Evolutionary conservation across 2,113 vertebrate species (phyloP), one percentile per base, ranked within the genome.

Genomic region (Gambusia holbrooki): DNA sequence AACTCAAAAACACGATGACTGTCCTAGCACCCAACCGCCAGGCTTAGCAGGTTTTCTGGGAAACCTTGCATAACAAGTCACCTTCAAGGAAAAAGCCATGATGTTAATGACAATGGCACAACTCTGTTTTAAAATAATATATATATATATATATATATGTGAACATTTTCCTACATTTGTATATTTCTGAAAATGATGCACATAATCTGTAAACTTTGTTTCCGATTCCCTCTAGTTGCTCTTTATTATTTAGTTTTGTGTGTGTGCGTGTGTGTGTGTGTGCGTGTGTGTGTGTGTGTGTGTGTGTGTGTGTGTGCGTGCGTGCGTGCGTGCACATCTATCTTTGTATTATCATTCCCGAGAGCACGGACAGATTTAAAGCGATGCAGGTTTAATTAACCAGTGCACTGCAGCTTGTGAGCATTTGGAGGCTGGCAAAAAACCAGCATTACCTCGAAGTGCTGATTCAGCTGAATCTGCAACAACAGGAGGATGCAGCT

Each of bases 331-430:
- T 25, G 3, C 2, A 4, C 51, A 58, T 58, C 51, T 11, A 10
- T 58, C n/a, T 58, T 10, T 25, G 51, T n/a, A 4, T 8, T 48
- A 22, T 48, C 7, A 10, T 6, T 8, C 35, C 25, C 58, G n/a
- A 37, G 32, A 42, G 62, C 62, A 17, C 48, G 11, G 10, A 66
- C 37, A 37, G 82, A 84, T 88, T 81, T 66, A 19, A 61, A 78
- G 63, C 22, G 14, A 66, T 70, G 42, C 80, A 80, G 80, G 74
- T 70, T 90, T 90, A 89, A 93, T 92, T 84, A 91, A 87, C 90
- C 63, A 48, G 86, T 81, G 37, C 32, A 29, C 71, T 84, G 60
- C 87, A 80, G 81, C 80, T 40, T 37, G 88, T 85, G 80, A 64
- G 71, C 78, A 5, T 70, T 67, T 80, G 71, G 81, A 58, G 73